Evolutionary conservation across 2,113 vertebrate genomes (phyloP), one percentile per base, ranked within the genome.

Genomic region (Brachyistius frenatus): DNA sequence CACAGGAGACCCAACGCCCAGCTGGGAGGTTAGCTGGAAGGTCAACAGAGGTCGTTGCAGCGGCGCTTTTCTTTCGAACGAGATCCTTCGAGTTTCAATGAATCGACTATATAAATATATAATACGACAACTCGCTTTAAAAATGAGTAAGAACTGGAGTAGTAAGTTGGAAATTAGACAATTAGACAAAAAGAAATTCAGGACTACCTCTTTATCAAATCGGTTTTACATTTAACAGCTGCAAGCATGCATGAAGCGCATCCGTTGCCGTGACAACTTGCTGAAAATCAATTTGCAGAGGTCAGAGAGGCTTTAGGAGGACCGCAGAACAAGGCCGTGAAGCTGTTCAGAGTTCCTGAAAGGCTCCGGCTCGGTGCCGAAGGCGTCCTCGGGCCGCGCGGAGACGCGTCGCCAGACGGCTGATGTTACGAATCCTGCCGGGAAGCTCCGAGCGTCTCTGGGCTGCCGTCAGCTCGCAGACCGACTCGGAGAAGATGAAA

Each of bases 401-500:
- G 31, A 47, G 50, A n/a, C 14, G n/a, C 30, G 35, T 64, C 37
- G 31, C 41, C 1, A 8, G 14, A 32, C 4, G 8, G 14, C 61
- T 73, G 57, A 60, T 23, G 23, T 23, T 23, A 23, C 23, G 23
- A 23, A 23, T 23, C 23, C 23, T 23, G 23, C 23, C 23, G 23
- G 1, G 23, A 39, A 6, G 30, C 58, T 44, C 30, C 57, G 32
- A 50, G 55, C 56, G 15, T 16, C 69, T 53, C 8, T 1, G 9
- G 73, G 73, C 70, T 3, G 54, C 63, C 15, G 58, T 74, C 61
- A 58, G 66, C 41, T 53, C 30, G 64, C 30, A 9, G 53, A 5
- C 67, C 14, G 63, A 53, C 49, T 67, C 75, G 23, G 35, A 39
- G 75, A 56, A 53, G 74, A 67, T 7, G 10, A 66, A 66, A 66